phyloP scores from a whole-genome alignment of 2,113 vertebrate species.

The Nipponia nippon region DNA sequence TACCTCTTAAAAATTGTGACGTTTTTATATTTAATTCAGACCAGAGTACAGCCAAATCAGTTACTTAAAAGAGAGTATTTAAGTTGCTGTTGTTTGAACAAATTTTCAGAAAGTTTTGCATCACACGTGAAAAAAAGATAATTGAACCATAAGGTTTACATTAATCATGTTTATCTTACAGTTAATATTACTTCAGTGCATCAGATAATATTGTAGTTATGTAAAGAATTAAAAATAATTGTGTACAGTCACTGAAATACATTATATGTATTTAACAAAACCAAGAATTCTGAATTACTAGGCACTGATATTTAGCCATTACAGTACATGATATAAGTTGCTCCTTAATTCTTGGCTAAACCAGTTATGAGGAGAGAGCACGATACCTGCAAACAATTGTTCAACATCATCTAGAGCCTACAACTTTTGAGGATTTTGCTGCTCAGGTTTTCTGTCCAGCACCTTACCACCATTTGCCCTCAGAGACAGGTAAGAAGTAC shows the following conservation, averaged over 20 bases:
- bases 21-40: background rate
- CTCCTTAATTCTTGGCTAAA: slow-evolving; percentile 81
- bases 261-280: background rate
- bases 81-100: background rate
- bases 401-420: slow-evolving; percentile 93
- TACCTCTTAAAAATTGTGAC: background rate
- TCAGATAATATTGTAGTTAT: background rate
- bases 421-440: slow-evolving; percentile 96
- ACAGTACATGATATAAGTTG: slow-evolving; percentile 12
- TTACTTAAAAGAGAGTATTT: background rate
- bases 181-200: background rate
- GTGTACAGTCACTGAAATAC: background rate
- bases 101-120: background rate
- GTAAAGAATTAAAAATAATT: background rate
- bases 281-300: background rate
- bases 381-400: slow-evolving; percentile 95
- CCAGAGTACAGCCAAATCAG: background rate
- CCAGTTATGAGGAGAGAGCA: slow-evolving; percentile 95
- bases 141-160: background rate
- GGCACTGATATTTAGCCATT: background rate
- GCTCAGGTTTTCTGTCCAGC: slow-evolving; percentile 96
- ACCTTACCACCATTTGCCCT: slow-evolving; percentile 87
- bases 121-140: background rate
- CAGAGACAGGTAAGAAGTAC: slow-evolving; percentile 84
- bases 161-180: background rate